Evolutionary conservation across 2,113 vertebrate genomes (phyloP), one percentile per base, ranked within the genome.

Genomic region (Chiloscyllium plagiosum): DNA sequence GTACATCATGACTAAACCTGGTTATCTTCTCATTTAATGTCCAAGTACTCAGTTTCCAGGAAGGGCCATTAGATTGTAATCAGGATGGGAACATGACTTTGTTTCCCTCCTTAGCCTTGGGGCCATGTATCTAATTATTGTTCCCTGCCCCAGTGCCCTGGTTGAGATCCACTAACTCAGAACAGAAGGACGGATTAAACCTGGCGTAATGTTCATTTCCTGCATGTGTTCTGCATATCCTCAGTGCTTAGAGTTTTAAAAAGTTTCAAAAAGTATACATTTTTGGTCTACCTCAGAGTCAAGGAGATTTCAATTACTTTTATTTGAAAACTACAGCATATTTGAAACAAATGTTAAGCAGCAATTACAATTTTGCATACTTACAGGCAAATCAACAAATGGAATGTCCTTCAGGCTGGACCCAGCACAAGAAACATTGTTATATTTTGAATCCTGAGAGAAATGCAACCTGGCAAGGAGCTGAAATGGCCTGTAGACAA

Each of bases 391-490:
- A 96, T 10, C 96, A 96, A 2, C 96, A 96, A 95, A 96, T 96
- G 80, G 96, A 61, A 50, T 97, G 97, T 96, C 97, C 97, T 2
- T 72, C 0, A 0, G 97, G 97, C 7, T 98, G 97, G 97, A 97
- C 96, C 1, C 96, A 96, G 95, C 97, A 97, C 97, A 96, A 96
- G 96, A 97, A 97, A 70, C 96, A 95, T 24, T 98, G 97, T 3
- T 96, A 97, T 96, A 95, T 97, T 37, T 87, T 97, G 96, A 96
- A 97, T 92, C 80, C 96, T 5, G 15, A 33, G 1, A 97, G 96
- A 94, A 96, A 97, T 72, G 97, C 97, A 50, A n/a, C 96, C 96
- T 98, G 97, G 98, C 97, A 96, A 69, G 97, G 97, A 0, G 96
- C 97, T 15, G 96, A 98, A 96, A 96, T 96, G 0, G 96, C 92